phyloP scores from a whole-genome alignment of 2,888 invertebrate genomes.

The Cephus runcator region DNA sequence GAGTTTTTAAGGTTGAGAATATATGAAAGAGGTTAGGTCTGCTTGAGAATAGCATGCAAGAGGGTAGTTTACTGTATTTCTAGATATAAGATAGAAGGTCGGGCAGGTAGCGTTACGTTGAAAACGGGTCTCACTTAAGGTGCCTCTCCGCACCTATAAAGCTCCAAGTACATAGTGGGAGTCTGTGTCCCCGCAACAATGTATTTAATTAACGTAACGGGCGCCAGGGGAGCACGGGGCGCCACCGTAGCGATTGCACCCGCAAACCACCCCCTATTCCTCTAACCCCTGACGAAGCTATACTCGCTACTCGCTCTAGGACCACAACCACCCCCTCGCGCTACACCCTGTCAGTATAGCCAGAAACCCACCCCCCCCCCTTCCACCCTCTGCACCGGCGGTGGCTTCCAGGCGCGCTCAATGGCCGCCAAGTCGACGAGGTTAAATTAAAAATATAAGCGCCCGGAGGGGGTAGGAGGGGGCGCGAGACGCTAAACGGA shows the following conservation, averaged over 20 bases:
- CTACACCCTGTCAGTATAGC: constrained; percentile 7
- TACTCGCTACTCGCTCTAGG: constrained; percentile 5
- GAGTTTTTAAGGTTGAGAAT: not conserved
- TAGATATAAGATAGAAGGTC: not conserved
- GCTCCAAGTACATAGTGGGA: constrained; percentile 55
- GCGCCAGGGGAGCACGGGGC: constrained; percentile 57
- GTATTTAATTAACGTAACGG: constrained; percentile 66
- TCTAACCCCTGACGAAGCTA: constrained; percentile 22
- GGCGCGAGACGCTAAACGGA: constrained; percentile 56
- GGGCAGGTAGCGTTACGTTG: constrained; percentile 9
- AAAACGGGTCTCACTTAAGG: constrained; percentile 40
- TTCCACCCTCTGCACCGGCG: constrained; percentile 16
- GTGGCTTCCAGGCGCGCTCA: constrained; percentile 41
- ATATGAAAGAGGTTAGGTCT: not conserved
- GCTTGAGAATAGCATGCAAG: not conserved
- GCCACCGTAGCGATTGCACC: constrained; percentile 60
- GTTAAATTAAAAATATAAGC: constrained; percentile 49
- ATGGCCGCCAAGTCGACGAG: constrained; percentile 55
- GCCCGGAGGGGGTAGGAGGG: constrained; percentile 10
- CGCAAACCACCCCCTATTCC: constrained; percentile 55
- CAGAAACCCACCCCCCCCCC: constrained; percentile 3
- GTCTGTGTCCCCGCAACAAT: constrained; percentile 65
- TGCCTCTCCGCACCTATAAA: constrained; percentile 61
- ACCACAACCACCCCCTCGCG: constrained; percentile 12
- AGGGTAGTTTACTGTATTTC: not conserved